phyloP scores from a whole-genome alignment of 2,113 vertebrate genomes.

The Pampusana beccarii region DNA sequence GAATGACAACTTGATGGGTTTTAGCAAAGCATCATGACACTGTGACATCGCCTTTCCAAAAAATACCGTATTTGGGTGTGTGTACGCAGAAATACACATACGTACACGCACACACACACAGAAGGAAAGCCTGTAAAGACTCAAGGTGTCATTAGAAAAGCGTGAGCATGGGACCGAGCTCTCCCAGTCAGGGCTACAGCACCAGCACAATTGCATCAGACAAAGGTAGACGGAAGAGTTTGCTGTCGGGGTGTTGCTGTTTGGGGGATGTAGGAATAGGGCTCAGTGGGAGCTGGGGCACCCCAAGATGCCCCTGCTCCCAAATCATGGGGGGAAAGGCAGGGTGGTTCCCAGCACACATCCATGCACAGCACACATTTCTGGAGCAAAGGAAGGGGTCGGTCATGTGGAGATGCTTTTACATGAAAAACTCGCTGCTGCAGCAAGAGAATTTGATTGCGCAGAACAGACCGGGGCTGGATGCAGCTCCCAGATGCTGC shows the following conservation, averaged over 20 bases:
- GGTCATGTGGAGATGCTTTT: not conserved
- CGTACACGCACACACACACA: accelerated
- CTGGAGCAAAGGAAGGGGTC: not conserved
- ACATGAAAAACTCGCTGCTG: not conserved
- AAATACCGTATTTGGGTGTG: accelerated
- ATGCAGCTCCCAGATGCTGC: not conserved
- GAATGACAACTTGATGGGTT: not conserved
- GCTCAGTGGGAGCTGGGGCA: not conserved
- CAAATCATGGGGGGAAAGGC: accelerated
- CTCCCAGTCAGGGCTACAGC: not conserved
- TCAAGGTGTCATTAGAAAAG: not conserved
- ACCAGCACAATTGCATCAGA: accelerated
- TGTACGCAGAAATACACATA: accelerated
- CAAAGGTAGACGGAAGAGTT: not conserved
- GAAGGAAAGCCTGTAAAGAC: not conserved
- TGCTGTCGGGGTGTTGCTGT: not conserved
- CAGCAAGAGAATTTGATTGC: not conserved
- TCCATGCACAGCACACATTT: not conserved
- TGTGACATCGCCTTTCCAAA: not conserved
- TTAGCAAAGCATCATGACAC: not conserved
- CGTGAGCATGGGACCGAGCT: accelerated
- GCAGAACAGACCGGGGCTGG: not conserved
- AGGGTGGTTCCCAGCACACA: not conserved
- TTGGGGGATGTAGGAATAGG: not conserved
- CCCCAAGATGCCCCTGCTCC: accelerated